Evolutionary conservation across 2,888 invertebrate genomes (phyloP), one percentile per base, ranked within the genome.

Genomic region (Liopterus haemorrhoidalis): DNA sequence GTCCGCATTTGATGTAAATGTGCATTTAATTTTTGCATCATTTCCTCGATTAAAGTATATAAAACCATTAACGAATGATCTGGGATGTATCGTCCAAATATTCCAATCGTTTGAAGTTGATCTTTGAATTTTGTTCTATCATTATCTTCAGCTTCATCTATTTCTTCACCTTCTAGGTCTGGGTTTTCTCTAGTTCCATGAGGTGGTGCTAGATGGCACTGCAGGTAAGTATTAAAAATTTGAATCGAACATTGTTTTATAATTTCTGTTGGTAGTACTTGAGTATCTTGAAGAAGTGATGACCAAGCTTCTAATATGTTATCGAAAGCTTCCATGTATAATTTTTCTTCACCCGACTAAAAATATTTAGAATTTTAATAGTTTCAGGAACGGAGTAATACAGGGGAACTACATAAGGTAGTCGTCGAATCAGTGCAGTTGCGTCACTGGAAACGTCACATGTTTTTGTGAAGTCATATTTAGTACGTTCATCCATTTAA

Each of bases 211-310:
- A 93, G 68, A 64, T 90, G 83, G 58, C 81, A 82, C 58, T 83
- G 81, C 32, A 92, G 66, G 62, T 88, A 92, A 2, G 79, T 80
- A 63, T 86, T 83, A 62, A 91, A 89, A 50, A 91, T 79, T 63
- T 78, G 70, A 8, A 66, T 63, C 4, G 70, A 69, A 27, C 62
- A 57, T 33, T 65, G 57, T 40, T 62, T 52, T 21, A 61, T 56
- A 49, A 70, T 63, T 37, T 70, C 67, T 11, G 59, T 55, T 9
- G 71, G 68, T 43, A 69, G 66, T 38, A 64, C 52, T 19, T 66
- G 66, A 9, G 63, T 58, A 22, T 72, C 68, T 30, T 65, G 68
- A 8, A 81, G 58, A 30, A 83, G 64, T 32, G 72, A 69, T 31
- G 75, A 69, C 84, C 85, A 85, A 0, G 80, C 75, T 56, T 80